phyloP scores from a whole-genome alignment of 2,797 vertebrate genomes.

The Crenuchus spilurus region DNA sequence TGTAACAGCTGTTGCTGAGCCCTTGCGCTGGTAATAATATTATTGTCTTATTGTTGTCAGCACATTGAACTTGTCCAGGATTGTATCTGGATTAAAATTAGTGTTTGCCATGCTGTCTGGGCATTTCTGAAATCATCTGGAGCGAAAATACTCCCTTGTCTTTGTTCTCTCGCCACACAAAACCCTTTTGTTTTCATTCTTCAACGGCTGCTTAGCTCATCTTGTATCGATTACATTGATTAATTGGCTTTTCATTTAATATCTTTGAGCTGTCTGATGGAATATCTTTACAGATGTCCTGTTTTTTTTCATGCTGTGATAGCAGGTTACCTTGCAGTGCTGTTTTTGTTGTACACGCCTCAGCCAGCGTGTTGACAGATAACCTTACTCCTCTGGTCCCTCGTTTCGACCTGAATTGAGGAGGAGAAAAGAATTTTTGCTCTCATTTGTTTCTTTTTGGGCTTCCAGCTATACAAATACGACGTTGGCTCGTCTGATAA shows the following conservation, averaged over 20 bases:
- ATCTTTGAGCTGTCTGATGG: neutral
- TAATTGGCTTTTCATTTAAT: neutral
- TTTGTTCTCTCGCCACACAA: slow-evolving; percentile 54
- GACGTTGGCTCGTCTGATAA: slow-evolving; percentile 24
- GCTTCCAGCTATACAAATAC: neutral
- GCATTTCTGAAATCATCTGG: slow-evolving; percentile 6
- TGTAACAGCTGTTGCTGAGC: neutral
- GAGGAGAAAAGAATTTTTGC: neutral
- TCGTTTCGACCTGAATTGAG: neutral
- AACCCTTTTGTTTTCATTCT: slow-evolving; percentile 55
- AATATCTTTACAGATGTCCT: neutral
- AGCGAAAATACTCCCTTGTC: slow-evolving; percentile 46
- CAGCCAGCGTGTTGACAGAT: neutral
- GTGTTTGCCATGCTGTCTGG: neutral
- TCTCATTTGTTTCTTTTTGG: neutral
- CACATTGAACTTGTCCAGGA: neutral
- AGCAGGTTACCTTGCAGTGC: neutral
- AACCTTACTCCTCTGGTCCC: neutral
- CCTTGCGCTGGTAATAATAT: neutral
- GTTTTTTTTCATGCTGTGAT: neutral
- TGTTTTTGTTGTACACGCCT: neutral
- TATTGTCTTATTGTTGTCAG: no score
- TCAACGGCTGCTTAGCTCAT: slow-evolving; percentile 27
- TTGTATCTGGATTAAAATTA: neutral
- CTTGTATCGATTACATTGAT: slow-evolving; percentile 2